Percentiles rank a stretch among this genome's conserved stretches.
These are phyloP conservation scores for Choloepus didactylus DNA, from an alignment of 2,797 vertebrate species.

Conservation along the genomic window DNA sequence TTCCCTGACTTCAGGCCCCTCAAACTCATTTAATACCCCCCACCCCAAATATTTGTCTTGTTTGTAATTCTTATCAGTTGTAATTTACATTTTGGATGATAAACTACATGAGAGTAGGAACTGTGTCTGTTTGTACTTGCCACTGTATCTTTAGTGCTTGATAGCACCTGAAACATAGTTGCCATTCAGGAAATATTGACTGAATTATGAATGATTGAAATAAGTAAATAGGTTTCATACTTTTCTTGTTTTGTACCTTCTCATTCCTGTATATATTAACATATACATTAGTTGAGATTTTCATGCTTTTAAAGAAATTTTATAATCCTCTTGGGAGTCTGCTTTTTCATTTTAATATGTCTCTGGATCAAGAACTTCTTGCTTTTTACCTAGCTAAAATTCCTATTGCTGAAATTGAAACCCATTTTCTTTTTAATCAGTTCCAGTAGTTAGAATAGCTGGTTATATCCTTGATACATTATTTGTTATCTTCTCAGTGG, in stretches of 20 bases:
- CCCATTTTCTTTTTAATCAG: background rate
- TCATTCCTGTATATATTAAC: background rate
- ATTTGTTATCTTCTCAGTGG: constrained; percentile 24
- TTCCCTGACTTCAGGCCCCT: background rate
- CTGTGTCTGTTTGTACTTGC: background rate
- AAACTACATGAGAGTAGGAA: background rate
- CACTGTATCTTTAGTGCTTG: background rate
- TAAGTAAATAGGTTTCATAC: constrained; percentile 10
- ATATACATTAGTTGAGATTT: background rate
- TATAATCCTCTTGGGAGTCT: background rate
- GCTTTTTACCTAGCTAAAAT: constrained; percentile 33
- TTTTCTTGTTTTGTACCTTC: constrained; percentile 23
- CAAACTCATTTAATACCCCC: constrained; percentile 18
- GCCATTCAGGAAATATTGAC: background rate
- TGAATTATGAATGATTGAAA: constrained; percentile 54
- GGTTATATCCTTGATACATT: background rate
- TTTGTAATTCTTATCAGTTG: constrained; percentile 22
- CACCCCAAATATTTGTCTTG: background rate
- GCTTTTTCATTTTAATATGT: constrained; percentile 57
- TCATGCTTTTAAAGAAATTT: constrained; percentile 59
- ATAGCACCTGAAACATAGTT: background rate
- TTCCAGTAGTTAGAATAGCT: background rate
- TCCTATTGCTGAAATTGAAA: constrained; percentile 45
- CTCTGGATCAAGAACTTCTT: constrained; percentile 52
- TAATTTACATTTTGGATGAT: background rate